Evolutionary conservation across 92 coral and sea anemone genomes (phyloP).

Genomic region (Parazoanthus swiftii): DNA sequence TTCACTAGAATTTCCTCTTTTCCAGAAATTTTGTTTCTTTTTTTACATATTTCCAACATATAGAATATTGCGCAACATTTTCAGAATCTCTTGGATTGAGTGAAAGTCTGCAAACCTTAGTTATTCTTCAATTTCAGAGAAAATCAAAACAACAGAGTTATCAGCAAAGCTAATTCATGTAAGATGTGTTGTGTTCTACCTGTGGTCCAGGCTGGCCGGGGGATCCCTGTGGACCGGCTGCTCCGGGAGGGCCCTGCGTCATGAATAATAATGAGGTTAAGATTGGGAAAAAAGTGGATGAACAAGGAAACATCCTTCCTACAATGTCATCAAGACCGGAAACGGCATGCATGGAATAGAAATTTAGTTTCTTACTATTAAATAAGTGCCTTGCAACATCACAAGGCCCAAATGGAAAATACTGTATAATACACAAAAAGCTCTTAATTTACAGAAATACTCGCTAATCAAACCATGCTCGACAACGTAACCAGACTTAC

Average conservation of each 20-base stretch:
- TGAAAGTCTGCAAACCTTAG: too few species aligned
- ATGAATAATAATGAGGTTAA: not conserved
- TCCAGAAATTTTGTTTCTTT: too few species aligned
- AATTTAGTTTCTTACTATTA: not conserved
- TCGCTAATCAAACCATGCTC: not conserved
- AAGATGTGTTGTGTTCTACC: not conserved
- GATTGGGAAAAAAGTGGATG: not conserved
- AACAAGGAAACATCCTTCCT: not conserved
- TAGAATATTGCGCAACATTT: too few species aligned
- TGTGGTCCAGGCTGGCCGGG: conserved; percentile 38
- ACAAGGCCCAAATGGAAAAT: not conserved
- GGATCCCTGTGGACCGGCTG: conserved; percentile 29
- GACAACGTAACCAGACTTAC: too few species aligned
- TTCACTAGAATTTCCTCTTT: too few species aligned
- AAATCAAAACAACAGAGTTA: too few species aligned
- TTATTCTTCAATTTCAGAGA: too few species aligned
- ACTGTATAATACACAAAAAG: not conserved
- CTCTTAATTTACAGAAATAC: too few species aligned
- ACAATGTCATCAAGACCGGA: too few species aligned
- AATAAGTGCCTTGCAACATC: too few species aligned
- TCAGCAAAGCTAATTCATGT: not conserved
- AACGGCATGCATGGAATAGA: not conserved
- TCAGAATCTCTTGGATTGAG: too few species aligned
- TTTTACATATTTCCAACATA: too few species aligned
- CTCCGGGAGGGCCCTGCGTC: conserved; percentile 27